phyloP scores from a whole-genome alignment of 2,113 vertebrate species.

The Quiscalus mexicanus region DNA sequence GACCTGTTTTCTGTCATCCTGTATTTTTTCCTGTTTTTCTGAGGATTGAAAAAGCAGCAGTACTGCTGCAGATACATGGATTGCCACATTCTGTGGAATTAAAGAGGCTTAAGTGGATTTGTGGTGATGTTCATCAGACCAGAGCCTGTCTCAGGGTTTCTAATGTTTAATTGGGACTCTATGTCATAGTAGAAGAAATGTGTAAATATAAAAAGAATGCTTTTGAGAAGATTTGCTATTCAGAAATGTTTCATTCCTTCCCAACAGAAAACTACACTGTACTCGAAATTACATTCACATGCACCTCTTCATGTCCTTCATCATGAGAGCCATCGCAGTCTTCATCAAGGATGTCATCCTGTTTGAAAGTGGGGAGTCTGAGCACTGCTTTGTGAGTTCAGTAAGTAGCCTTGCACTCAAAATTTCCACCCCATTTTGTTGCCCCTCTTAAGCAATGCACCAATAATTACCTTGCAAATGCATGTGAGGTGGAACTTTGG shows the following conservation, averaged over 20 bases:
- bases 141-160: not conserved
- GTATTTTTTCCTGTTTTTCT: not conserved
- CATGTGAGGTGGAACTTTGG: not conserved
- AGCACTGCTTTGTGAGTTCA: constrained; percentile 83
- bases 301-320: constrained; percentile 93
- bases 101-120: constrained; percentile 29
- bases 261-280: constrained; percentile 90
- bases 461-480: not conserved
- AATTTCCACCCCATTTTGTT: not conserved
- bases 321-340: constrained; percentile 90
- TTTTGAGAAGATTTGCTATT: not conserved
- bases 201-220: not conserved
- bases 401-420: constrained; percentile 74
- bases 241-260: not conserved
- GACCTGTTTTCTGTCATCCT: not conserved
- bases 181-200: not conserved
- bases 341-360: constrained; percentile 91
- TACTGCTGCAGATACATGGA: not conserved
- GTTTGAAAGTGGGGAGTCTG: constrained; percentile 81
- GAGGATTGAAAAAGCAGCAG: not conserved
- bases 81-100: not conserved
- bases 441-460: not conserved
- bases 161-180: not conserved
- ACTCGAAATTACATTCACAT: constrained; percentile 96
- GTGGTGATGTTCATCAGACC: not conserved